phyloP scores from a whole-genome alignment of 2,113 vertebrate genomes.

The Epinephelus moara region DNA sequence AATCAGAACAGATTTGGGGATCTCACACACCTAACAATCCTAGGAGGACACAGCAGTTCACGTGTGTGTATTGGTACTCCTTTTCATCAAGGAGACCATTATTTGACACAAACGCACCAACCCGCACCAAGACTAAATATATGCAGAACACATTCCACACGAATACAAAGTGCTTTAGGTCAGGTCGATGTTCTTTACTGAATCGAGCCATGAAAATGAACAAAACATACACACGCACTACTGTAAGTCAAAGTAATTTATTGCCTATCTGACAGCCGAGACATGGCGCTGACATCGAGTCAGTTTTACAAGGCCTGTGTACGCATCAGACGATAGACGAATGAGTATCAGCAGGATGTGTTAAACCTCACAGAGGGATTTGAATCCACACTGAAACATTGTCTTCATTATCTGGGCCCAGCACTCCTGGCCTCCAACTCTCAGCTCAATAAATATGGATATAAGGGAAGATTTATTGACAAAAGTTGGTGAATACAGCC shows the following conservation, averaged over 20 bases:
- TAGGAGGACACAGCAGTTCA: constrained; percentile 24
- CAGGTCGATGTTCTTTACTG: constrained; percentile 23
- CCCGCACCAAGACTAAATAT: constrained; percentile 5
- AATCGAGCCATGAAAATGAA: constrained; percentile 27
- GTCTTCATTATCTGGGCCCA: constrained; percentile 73
- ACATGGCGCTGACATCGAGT: constrained; percentile 51
- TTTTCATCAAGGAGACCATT: constrained; percentile 39
- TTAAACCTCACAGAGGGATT: constrained; percentile 72
- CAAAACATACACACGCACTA: constrained; percentile 20
- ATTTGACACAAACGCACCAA: constrained; percentile 33
- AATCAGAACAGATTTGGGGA: constrained; percentile 46
- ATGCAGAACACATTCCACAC: constrained; percentile 20
- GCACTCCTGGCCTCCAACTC: constrained; percentile 71
- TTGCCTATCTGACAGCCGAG: constrained; percentile 43
- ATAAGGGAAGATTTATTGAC: constrained; percentile 82
- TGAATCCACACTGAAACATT: constrained; percentile 66
- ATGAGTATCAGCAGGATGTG: constrained; percentile 47
- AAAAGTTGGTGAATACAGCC: constrained; percentile 79
- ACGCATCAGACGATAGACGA: constrained; percentile 45
- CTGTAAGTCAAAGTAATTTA: constrained; percentile 58
- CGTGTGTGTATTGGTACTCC: background rate
- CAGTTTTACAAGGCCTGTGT: constrained; percentile 60
- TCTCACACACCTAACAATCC: constrained; percentile 27
- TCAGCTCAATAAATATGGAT: constrained; percentile 84
- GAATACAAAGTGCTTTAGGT: constrained; percentile 16